Evolutionary conservation across 2,113 vertebrate species (phyloP).

Genomic region (Chitala chitala): DNA sequence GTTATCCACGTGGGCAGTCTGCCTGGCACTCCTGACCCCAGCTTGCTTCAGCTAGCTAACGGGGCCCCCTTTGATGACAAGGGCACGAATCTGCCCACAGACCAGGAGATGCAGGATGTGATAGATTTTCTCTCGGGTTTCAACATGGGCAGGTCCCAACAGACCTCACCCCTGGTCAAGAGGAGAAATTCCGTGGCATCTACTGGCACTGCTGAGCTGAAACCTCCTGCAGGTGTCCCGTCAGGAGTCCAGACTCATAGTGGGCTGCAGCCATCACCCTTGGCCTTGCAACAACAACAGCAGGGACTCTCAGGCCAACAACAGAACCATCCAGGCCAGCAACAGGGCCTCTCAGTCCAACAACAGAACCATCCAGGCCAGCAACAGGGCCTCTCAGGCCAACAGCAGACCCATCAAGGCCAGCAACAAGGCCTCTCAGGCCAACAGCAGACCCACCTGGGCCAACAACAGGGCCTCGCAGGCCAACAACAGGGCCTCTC

Average conservation of each 20-base stretch:
- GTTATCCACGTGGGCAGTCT: slow-evolving; percentile 76
- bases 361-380: slow-evolving; percentile 61
- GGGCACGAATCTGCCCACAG: slow-evolving; percentile 93
- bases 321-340: slow-evolving; percentile 41
- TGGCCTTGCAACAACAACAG: slow-evolving; percentile 49
- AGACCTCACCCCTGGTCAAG: slow-evolving; percentile 85
- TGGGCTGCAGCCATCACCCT: slow-evolving; percentile 66
- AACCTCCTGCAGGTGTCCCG: slow-evolving; percentile 66
- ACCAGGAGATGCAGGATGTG: slow-evolving; percentile 99
- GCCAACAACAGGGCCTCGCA: slow-evolving; percentile 40
- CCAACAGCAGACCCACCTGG: slow-evolving; percentile 59
- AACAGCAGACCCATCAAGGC: slow-evolving; percentile 32
- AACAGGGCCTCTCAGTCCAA: slow-evolving; percentile 56
- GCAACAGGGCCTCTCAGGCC: slow-evolving; percentile 35
- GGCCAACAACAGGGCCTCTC: slow-evolving; percentile 26
- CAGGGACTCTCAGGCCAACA: slow-evolving; percentile 33
- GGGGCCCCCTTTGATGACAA: slow-evolving; percentile 81
- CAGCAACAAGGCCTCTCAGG: slow-evolving; percentile 59
- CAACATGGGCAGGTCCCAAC: slow-evolving; percentile 97
- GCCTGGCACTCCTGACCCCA: slow-evolving; percentile 63
- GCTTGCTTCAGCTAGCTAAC: slow-evolving; percentile 67
- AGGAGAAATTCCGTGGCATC: slow-evolving; percentile 86
- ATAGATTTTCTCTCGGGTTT: slow-evolving; percentile 98
- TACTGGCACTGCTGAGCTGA: slow-evolving; percentile 76
- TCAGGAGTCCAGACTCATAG: slow-evolving; percentile 69